Evolutionary conservation across 23 tunicate species (phyloP), one percentile per base, ranked within the genome.

Genomic region (Oikopleura dioica): DNA sequence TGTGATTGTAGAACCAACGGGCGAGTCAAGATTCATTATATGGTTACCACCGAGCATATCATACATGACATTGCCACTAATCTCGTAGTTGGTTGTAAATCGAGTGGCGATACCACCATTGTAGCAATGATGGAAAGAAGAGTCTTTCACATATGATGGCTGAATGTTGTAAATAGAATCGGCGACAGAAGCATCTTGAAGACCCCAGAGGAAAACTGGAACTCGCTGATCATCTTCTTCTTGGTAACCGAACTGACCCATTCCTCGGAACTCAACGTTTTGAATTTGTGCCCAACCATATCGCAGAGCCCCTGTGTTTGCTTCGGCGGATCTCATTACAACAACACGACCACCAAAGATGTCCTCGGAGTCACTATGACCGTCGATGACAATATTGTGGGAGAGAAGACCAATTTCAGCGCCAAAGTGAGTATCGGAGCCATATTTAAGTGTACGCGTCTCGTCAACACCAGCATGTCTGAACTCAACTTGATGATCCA

Each of bases 231-330:
- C 72, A 5, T 63, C 72, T 28, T 23, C 32, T 63, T 63, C 72
- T 63, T 63, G 30, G 72, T 63, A 63, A 16, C 72, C 72, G 33
- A 63, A 63, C 72, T 63, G 72, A 63, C 72, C 72, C 72, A 63
- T 63, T 23, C 26, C 30, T 2, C 72, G 72, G 72, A 63, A 63
- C 26, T 63, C 72, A 2, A 63, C 72, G 26, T 63, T 63, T 28
- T 23, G 33, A 63, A 63, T 12, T 28, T 63, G 72, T 12, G 30
- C 72, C 16, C 26, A 31, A 63, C 72, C 72, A 28, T 63, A 63
- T 21, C 72, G 72, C 29, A 28, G 33, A 24, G 26, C 72, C 5
- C 5, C 72, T n/a, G n/a, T n/a, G n/a, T n/a, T n/a, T 2, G 30
- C 72, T 2, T 63, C 72, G 16, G 16, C 26, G 2, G 33, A 21